A percentile compares a stretch with the other conserved stretches of the same genome.
Conservation (phyloP, 2,888 invertebrate species). For the Drosophila borealis region DNA sequence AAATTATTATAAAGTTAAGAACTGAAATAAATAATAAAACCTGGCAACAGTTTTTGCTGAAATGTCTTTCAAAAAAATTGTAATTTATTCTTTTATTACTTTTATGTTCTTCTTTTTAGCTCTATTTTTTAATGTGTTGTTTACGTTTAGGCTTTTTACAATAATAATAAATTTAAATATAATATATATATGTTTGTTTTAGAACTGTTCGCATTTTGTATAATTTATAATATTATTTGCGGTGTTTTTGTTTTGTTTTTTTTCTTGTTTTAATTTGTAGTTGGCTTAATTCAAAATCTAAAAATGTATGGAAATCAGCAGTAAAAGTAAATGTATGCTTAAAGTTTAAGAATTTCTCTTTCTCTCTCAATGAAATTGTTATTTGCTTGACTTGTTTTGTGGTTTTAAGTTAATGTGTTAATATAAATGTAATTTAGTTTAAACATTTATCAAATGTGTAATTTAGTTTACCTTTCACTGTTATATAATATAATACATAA, state of each 20-base stretch:
- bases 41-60: slow-evolving; percentile 21
- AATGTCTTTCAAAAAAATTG: slow-evolving; percentile 62
- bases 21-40: slow-evolving; percentile 41
- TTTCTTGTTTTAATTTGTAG: slow-evolving; percentile 28
- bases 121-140: slow-evolving; percentile 52
- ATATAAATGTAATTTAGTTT: slow-evolving; percentile 35
- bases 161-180: slow-evolving; percentile 72
- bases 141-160: slow-evolving; percentile 67
- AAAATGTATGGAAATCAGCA: slow-evolving; percentile 77
- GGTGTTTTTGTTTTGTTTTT: slow-evolving; percentile 27
- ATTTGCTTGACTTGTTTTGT: slow-evolving; percentile 26
- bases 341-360: slow-evolving; percentile 57
- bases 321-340: slow-evolving; percentile 71
- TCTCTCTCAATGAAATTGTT: slow-evolving; percentile 31
- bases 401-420: slow-evolving; percentile 25
- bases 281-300: slow-evolving; percentile 70
- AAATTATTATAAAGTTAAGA: slow-evolving; percentile 13
- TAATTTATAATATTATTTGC: slow-evolving; percentile 56
- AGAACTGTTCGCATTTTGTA: slow-evolving; percentile 47
- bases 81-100: slow-evolving; percentile 57
- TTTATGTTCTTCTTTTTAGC: slow-evolving; percentile 35
- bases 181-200: slow-evolving; percentile 45
- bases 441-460: slow-evolving; percentile 42
- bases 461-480: slow-evolving; percentile 36
- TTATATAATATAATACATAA: slow-evolving; percentile 73